Evolutionary conservation across 2,113 vertebrate species (phyloP).

Genomic region (Dermatemys mawii): DNA sequence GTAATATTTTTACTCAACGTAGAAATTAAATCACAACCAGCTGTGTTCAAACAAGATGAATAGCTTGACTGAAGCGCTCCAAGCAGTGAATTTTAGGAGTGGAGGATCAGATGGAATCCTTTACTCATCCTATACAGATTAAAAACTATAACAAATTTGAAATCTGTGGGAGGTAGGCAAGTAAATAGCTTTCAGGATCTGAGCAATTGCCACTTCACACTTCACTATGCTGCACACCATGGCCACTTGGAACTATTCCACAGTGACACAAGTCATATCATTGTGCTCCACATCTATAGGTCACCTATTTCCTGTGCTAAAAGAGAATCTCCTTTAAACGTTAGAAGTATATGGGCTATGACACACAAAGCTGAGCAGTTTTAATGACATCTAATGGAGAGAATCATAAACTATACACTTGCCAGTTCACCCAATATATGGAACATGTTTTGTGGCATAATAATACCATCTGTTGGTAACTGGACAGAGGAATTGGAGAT

Average conservation of each 20-base stretch:
- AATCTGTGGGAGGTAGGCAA: neutral
- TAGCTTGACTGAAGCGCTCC: neutral
- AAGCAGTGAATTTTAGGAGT: neutral
- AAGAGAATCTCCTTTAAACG: neutral
- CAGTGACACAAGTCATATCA: neutral
- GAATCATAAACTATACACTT: neutral
- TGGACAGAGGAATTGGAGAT: neutral
- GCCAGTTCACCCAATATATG: neutral
- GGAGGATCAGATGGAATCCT: neutral
- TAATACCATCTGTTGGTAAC: neutral
- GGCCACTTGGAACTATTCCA: too few species aligned
- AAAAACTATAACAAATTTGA: neutral
- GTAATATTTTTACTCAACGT: neutral
- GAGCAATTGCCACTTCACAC: neutral
- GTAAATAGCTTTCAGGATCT: neutral
- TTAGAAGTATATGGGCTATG: neutral
- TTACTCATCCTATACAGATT: neutral
- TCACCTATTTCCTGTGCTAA: neutral
- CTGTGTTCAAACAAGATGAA: neutral
- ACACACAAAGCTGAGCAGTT: neutral
- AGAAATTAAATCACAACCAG: neutral
- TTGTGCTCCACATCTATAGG: neutral
- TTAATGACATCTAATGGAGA: neutral
- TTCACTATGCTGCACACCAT: neutral
- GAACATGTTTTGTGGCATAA: neutral